Evolutionary conservation across 2,888 invertebrate species (phyloP).

Genomic region (Cabera pusaria): DNA sequence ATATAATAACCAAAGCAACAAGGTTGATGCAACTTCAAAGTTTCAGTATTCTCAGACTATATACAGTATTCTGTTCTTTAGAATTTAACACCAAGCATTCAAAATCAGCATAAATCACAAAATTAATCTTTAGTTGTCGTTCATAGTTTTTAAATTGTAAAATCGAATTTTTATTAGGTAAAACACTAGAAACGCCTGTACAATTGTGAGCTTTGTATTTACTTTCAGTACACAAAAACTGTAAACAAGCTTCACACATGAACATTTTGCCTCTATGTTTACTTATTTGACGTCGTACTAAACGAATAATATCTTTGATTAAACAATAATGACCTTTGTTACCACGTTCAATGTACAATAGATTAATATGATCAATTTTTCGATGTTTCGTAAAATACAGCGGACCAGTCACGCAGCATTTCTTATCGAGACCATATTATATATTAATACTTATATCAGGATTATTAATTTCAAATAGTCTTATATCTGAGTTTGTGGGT

Average conservation of each 20-base stretch:
- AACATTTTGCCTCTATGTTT: neutral
- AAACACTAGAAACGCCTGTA: constrained; percentile 1
- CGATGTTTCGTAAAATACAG: neutral
- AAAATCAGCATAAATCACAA: constrained; percentile 28
- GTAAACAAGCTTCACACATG: neutral
- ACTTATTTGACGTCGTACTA: neutral
- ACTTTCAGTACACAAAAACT: constrained; percentile 6
- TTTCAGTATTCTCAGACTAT: constrained; percentile 1
- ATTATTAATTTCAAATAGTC: constrained; percentile 3
- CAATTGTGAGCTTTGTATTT: constrained; percentile 3
- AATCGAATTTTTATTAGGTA: constrained; percentile 17
- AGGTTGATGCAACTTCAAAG: constrained; percentile 19
- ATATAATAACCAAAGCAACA: constrained; percentile 29
- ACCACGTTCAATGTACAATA: too few species aligned
- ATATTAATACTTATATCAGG: constrained; percentile 1
- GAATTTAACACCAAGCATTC: constrained; percentile 16
- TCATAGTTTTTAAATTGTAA: constrained; percentile 25
- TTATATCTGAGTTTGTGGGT: neutral
- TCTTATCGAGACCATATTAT: neutral
- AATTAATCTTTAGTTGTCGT: constrained; percentile 25
- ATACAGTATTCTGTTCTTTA: constrained; percentile 10
- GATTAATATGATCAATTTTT: neutral
- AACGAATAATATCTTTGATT: neutral
- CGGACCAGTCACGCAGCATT: neutral
- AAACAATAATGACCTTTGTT: neutral